These are phyloP conservation scores for Ornithoptera priamus DNA, from an alignment of 2,888 invertebrate genomes.

Conservation along the genomic window DNA sequence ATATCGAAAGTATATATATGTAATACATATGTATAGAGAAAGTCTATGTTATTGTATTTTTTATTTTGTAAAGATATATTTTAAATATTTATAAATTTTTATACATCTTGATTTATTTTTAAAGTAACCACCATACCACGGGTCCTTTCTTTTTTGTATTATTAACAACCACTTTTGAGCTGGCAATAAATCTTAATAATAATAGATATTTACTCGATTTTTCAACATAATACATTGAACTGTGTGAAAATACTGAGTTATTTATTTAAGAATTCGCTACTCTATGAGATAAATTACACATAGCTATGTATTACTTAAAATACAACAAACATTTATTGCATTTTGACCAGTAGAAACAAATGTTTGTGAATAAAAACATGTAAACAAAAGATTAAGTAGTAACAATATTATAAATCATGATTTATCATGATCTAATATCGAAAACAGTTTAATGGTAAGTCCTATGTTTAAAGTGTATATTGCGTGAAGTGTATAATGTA, in stretches of 20 bases:
- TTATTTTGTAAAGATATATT: not conserved
- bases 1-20: no score
- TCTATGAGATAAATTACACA: not conserved
- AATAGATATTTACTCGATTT: conserved; percentile 7
- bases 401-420: not conserved
- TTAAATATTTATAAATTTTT: not conserved
- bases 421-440: not conserved
- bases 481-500: not conserved
- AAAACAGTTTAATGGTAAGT: not conserved
- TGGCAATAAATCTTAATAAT: not conserved
- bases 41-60: not conserved
- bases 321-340: conserved; percentile 6
- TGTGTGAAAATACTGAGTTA: conserved; percentile 14
- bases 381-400: conserved; percentile 8
- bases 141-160: not conserved
- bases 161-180: not conserved
- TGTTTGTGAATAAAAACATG: not conserved
- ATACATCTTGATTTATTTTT: not conserved
- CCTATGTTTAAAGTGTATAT: not conserved
- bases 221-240: conserved; percentile 3
- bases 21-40: not conserved
- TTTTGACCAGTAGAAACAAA: not conserved
- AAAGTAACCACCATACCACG: not conserved
- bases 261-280: not conserved
- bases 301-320: not conserved